These are phyloP conservation scores for Trinorchestia longiramus DNA, from an alignment of 1,140 invertebrate species.

Conservation along the genomic window DNA sequence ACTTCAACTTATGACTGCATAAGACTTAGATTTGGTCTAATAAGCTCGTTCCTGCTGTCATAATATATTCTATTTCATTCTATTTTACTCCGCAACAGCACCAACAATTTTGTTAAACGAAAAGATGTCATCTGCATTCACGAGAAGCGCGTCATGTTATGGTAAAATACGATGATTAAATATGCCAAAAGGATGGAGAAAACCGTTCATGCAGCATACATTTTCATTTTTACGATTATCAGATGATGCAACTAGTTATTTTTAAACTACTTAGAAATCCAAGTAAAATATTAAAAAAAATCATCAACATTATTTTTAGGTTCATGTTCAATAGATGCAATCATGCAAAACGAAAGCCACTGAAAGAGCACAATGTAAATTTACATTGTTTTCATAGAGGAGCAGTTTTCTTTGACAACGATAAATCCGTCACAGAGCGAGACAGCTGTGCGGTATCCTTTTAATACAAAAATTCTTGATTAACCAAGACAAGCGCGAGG, in stretches of 20 bases:
- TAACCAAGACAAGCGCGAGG: background rate
- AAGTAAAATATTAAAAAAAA: background rate
- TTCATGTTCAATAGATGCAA: background rate
- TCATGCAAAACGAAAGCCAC: background rate
- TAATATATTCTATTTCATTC: no score
- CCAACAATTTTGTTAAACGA: no score
- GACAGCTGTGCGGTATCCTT: background rate
- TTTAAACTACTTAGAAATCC: background rate
- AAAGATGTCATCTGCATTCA: no score
- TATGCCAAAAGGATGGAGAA: no score
- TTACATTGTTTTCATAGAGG: background rate
- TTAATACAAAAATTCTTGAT: background rate
- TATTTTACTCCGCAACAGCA: no score
- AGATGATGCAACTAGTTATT: background rate
- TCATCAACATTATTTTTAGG: background rate
- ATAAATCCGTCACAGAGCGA: background rate
- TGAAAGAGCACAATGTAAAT: background rate
- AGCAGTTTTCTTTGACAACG: background rate
- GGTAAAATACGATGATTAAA: no score
- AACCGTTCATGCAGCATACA: background rate
- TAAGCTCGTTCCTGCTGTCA: no score
- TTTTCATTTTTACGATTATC: background rate
- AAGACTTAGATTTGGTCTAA: no score
- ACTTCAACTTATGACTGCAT: no score
- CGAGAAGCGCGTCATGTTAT: no score